Evolutionary conservation across 2,797 vertebrate genomes (phyloP).

Genomic region (Microctenopoma stevenorrisi): DNA sequence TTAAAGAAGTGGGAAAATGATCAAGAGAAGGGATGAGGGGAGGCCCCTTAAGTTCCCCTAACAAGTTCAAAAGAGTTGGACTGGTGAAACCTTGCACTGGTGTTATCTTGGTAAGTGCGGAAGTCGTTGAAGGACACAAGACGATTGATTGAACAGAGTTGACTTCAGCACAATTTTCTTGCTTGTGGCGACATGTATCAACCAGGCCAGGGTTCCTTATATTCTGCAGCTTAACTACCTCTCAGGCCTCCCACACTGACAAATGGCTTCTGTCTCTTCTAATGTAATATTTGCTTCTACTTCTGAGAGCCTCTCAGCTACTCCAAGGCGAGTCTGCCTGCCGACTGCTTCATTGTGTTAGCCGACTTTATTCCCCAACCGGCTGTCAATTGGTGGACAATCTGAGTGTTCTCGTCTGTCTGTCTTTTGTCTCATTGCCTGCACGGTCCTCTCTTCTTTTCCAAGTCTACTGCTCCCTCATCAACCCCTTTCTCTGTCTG

Average conservation of each 20-base stretch:
- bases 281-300: slow-evolving; percentile 84
- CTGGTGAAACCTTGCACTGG: slow-evolving; percentile 51
- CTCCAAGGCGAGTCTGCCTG: slow-evolving; percentile 67
- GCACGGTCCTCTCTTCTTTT: slow-evolving; percentile 26
- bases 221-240: slow-evolving; percentile 85
- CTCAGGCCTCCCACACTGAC: slow-evolving; percentile 82
- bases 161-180: slow-evolving; percentile 88
- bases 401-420: slow-evolving; percentile 76
- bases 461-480: slow-evolving; percentile 39
- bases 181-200: slow-evolving; percentile 81
- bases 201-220: slow-evolving; percentile 57
- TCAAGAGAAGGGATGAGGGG: slow-evolving; percentile 1
- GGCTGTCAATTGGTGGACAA: slow-evolving; percentile 69
- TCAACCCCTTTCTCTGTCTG: slow-evolving; percentile 51
- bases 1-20: slow-evolving; percentile 13
- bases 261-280: slow-evolving; percentile 90
- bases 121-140: slow-evolving; percentile 74
- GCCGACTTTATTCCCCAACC: slow-evolving; percentile 77
- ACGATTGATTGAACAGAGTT: slow-evolving; percentile 87
- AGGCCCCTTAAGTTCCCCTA: slow-evolving; percentile 52
- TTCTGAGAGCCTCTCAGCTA: slow-evolving; percentile 76
- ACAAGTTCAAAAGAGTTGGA: slow-evolving; percentile 59
- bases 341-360: slow-evolving; percentile 79
- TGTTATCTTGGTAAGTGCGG: slow-evolving; percentile 62
- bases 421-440: slow-evolving; percentile 76